Evolutionary conservation across 2,888 invertebrate genomes (phyloP).

Genomic region (Alviniconcha strummeri): DNA sequence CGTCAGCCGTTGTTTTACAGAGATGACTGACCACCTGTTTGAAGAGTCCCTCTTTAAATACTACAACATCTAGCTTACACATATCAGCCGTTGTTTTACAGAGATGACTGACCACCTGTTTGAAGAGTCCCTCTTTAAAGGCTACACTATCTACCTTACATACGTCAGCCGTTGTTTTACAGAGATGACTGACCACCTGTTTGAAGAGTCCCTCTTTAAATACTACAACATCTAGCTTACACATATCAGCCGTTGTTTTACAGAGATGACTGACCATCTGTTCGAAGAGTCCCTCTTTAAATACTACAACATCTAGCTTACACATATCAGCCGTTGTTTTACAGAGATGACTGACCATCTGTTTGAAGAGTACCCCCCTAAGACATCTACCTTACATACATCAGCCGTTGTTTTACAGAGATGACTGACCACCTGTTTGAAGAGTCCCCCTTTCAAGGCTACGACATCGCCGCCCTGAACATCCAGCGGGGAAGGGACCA

Average conservation of each 20-base stretch:
- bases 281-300: not conserved
- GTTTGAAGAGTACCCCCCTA: conserved; percentile 25
- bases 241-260: not conserved
- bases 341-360: conserved; percentile 27
- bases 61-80: too few relatives aligned
- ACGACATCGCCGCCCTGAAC: conserved; percentile 33
- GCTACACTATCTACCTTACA: too few relatives aligned
- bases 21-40: too few relatives aligned
- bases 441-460: conserved; percentile 9
- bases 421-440: conserved; percentile 20
- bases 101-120: too few relatives aligned
- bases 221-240: too few relatives aligned
- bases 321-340: too few relatives aligned
- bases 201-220: too few relatives aligned
- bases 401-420: not conserved
- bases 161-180: not conserved
- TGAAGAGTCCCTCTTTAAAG: too few relatives aligned
- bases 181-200: too few relatives aligned
- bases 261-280: not conserved
- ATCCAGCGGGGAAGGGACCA: conserved; percentile 39
- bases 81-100: not conserved
- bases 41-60: too few relatives aligned
- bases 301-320: too few relatives aligned
- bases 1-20: not conserved
- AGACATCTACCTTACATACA: too few relatives aligned